phyloP scores from a whole-genome alignment of 2,113 vertebrate species.

The Aegotheles bennettii region DNA sequence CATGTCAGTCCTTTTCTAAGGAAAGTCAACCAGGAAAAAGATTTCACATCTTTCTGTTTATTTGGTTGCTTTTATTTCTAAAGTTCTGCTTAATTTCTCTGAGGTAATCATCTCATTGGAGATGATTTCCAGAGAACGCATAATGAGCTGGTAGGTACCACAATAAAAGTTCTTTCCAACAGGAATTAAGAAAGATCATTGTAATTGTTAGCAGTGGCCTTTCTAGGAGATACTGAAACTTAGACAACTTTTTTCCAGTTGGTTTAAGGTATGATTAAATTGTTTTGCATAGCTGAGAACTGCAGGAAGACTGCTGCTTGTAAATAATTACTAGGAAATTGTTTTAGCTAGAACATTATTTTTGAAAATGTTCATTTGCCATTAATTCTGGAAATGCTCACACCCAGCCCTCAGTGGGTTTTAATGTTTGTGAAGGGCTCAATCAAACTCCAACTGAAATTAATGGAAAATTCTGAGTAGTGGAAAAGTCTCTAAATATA shows the following conservation, averaged over 20 bases:
- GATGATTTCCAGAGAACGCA: neutral
- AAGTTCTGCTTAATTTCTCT: neutral
- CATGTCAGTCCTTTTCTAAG: neutral
- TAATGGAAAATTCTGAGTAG: constrained; percentile 41
- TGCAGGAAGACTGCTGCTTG: neutral
- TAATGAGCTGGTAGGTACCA: neutral
- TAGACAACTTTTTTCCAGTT: constrained; percentile 5
- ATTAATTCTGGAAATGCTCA: constrained; percentile 44
- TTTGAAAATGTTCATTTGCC: constrained; percentile 29
- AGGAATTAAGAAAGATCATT: constrained; percentile 5
- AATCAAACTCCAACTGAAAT: constrained; percentile 9
- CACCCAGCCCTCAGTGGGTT: constrained; percentile 34
- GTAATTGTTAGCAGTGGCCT: neutral
- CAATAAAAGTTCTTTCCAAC: neutral
- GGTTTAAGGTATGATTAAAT: constrained; percentile 28
- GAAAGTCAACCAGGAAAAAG: neutral
- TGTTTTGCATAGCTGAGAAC: constrained; percentile 33
- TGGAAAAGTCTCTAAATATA: constrained; percentile 39
- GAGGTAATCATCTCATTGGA: neutral
- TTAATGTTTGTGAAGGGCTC: constrained; percentile 8
- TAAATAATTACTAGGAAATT: constrained; percentile 45
- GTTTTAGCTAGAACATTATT: constrained; percentile 20
- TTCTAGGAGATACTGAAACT: neutral
- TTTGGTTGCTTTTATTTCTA: constrained; percentile 1
- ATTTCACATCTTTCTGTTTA: neutral